Conservation (phyloP, 2,797 vertebrate genomes). For the Phoebastria nigripes region DNA sequence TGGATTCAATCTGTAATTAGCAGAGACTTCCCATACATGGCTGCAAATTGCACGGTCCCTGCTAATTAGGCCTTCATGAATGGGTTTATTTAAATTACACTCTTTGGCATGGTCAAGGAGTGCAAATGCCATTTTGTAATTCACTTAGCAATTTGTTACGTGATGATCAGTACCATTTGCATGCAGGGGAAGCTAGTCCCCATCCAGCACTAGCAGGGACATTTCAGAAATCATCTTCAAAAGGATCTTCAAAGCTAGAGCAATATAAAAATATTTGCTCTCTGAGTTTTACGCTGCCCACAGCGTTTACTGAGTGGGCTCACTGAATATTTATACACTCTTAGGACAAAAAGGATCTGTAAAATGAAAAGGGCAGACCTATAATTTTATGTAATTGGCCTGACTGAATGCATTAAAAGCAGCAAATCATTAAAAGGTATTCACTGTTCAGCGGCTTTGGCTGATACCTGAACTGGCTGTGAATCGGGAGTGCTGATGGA, state of each 20-base stretch:
- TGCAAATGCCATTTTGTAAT: neutral
- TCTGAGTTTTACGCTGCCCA: neutral
- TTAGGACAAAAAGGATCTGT: conserved; percentile 1
- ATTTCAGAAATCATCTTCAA: neutral
- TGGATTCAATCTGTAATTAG: neutral
- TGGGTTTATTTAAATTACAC: conserved; percentile 47
- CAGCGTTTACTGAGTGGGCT: neutral
- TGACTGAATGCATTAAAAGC: conserved; percentile 39
- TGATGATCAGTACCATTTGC: neutral
- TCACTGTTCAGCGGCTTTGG: neutral
- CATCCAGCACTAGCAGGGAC: neutral
- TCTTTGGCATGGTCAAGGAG: neutral
- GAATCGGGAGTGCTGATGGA: neutral
- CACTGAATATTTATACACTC: conserved; percentile 2
- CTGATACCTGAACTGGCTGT: conserved; percentile 46
- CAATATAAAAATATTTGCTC: conserved; percentile 53
- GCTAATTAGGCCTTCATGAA: conserved; percentile 30
- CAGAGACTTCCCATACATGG: neutral
- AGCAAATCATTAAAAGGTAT: conserved; percentile 16
- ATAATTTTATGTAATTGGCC: conserved; percentile 62
- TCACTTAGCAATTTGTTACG: neutral
- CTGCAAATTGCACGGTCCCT: neutral
- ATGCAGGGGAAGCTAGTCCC: neutral
- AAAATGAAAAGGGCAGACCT: conserved; percentile 20
- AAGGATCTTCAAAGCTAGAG: neutral